Conservation (phyloP, 2,888 invertebrate genomes). For the Caenorhabditis drosophilae region DNA sequence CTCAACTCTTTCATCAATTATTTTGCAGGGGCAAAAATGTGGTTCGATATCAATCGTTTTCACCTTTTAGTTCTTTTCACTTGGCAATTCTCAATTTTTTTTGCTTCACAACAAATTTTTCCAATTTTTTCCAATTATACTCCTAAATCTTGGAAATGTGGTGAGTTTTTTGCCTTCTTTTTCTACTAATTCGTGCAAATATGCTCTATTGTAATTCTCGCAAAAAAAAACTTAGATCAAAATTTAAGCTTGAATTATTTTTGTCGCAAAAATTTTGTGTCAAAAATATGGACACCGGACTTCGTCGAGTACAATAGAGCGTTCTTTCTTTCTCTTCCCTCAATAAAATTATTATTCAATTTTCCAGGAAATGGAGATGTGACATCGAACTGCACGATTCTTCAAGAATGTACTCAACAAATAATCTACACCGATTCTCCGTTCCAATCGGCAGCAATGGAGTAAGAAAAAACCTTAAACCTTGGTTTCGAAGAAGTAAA, state of each 20-base stretch:
- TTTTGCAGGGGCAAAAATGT: too few relatives aligned
- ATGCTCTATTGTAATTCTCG: too few relatives aligned
- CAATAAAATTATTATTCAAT: too few relatives aligned
- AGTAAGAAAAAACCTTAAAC: conserved; percentile 15
- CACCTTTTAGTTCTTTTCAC: conserved; percentile 63
- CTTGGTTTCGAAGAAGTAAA: too few relatives aligned
- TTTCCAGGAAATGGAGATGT: conserved; percentile 44
- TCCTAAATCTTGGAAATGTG: conserved; percentile 52
- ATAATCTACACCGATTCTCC: conserved; percentile 57
- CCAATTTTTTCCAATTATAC: conserved; percentile 67
- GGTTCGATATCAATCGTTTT: conserved; percentile 67
- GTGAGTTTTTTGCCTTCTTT: conserved; percentile 17
- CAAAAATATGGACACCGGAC: too few relatives aligned
- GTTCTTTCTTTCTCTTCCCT: too few relatives aligned
- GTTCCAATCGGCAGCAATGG: conserved; percentile 63
- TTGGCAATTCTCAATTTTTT: conserved; percentile 68
- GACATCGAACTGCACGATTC: conserved; percentile 56
- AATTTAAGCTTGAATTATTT: too few relatives aligned
- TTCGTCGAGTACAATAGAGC: too few relatives aligned
- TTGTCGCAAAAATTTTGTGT: too few relatives aligned
- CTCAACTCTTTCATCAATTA: too few relatives aligned
- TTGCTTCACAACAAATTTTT: conserved; percentile 63
- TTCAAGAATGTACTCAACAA: conserved; percentile 38
- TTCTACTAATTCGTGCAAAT: not conserved
- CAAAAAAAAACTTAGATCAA: too few relatives aligned